Conservation (phyloP, 2,797 vertebrate genomes). For the Crenichthys baileyi region DNA sequence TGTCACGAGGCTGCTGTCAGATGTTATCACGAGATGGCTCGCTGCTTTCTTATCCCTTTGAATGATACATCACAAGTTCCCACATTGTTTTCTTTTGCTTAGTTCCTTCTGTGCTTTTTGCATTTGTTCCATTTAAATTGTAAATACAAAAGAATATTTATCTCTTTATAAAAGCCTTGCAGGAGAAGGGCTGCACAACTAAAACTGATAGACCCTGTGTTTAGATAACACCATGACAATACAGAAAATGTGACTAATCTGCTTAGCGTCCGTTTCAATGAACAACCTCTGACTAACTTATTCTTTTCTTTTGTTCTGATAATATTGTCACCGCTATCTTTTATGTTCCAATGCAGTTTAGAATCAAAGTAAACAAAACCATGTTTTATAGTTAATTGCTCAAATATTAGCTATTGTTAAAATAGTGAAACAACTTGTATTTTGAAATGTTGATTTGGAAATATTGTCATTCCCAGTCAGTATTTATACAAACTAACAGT, state of each 20-base stretch:
- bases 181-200: not conserved
- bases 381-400: not conserved
- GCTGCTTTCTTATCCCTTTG: slow-evolving; percentile 3
- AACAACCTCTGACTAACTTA: not conserved
- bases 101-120: not conserved
- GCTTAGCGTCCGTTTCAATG: not conserved
- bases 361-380: not conserved
- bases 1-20: slow-evolving; percentile 8
- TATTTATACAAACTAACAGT: too few relatives aligned
- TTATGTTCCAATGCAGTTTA: too few relatives aligned
- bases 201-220: not conserved
- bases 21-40: slow-evolving; percentile 4
- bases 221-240: not conserved
- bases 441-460: not conserved
- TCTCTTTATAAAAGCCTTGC: not conserved
- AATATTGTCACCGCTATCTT: not conserved
- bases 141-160: not conserved
- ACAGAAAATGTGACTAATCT: not conserved
- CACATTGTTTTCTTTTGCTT: not conserved
- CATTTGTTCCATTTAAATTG: not conserved
- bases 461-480: not conserved
- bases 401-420: not conserved
- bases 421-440: not conserved
- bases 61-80: not conserved
- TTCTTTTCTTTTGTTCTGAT: not conserved